Base-by-base conservation (phyloP, 2,888 invertebrate genomes). In the Lobophora halterata region DNA sequence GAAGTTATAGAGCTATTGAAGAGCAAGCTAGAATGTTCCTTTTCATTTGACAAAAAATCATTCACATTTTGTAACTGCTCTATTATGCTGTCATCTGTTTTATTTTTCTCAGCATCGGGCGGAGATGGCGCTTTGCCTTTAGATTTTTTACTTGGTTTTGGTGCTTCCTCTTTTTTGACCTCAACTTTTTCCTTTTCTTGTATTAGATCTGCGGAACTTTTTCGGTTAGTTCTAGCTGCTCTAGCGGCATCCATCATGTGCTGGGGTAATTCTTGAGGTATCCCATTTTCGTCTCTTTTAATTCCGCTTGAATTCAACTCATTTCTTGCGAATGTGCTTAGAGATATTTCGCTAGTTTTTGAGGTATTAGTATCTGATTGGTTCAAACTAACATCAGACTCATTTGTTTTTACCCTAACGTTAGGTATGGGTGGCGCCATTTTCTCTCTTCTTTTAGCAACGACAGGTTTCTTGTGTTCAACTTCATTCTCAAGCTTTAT, bases 111-210 rank as follows among this genome's bases (percentile, higher is more conserved):
- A 1, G 54, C 44, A 29, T 88, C 88, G n/a, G 93, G 93, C 1
- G 93, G 93, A 0, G 90, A 90, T 0, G 93, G 94, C 1, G 93
- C 93, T 78, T 93, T 93, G 0, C 93, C 91, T 71, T 94, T 93
- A 23, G 87, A 89, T 65, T 90, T 92, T 56, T 91, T 92, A 1
- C 74, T 61, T 3, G 77, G 68, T 39, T 61, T 88, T 85, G 42
- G 38, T 20, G 47, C 65, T 63, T 79, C 87, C 25, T 79, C 79
- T 46, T 78, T 79, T 48, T 74, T 79, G 3, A 55, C 43, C 13
- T 79, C 79, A 14, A 39, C 24, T 52, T 65, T 77, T 3, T 81
- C 77, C 53, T 69, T 78, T 5, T 81, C 82, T 39, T 61, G 58
- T 12, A 78, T 55, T 7, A 76, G 49, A 27, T 86, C 87, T 8